Conservation (phyloP, 35 echinoderm and acorn worm genomes). For the Ophioderma brevispina region DNA sequence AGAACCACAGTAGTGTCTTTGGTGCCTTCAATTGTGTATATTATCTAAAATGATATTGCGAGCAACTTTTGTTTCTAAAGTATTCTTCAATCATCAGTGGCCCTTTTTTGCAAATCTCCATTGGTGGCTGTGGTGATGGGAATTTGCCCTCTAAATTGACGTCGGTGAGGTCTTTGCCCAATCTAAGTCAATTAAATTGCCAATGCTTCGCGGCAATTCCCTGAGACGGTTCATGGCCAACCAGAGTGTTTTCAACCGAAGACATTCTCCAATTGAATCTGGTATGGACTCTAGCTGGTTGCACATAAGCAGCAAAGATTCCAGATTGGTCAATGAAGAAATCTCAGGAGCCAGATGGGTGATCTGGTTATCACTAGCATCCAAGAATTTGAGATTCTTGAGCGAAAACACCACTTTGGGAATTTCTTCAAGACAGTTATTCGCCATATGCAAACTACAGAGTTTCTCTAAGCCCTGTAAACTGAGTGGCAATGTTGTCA, state of each 20-base stretch:
- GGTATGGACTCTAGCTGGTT: conserved; percentile 75
- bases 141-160: conserved; percentile 92
- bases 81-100: conserved; percentile 64
- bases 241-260: conserved; percentile 74
- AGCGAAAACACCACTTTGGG: conserved; percentile 66
- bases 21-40: not conserved
- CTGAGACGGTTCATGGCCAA: conserved; percentile 77
- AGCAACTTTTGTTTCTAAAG: conserved; percentile 38
- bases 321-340: conserved; percentile 43
- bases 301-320: conserved; percentile 65
- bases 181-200: conserved; percentile 57
- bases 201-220: conserved; percentile 68
- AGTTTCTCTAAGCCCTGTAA: conserved; percentile 63
- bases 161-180: conserved; percentile 65
- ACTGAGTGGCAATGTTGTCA: conserved; percentile 65
- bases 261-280: conserved; percentile 66
- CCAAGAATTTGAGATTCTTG: conserved; percentile 79
- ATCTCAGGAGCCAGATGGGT: conserved; percentile 50
- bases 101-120: conserved; percentile 80
- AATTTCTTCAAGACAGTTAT: conserved; percentile 82
- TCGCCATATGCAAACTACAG: conserved; percentile 85
- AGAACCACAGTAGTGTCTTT: too few relatives aligned
- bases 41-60: not conserved
- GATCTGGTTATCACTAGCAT: conserved; percentile 88
- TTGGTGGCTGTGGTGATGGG: conserved; percentile 59